A percentile compares a stretch with the other conserved stretches of the same genome.
phyloP scores from a whole-genome alignment of 2,113 vertebrate species.

The Parus major region DNA sequence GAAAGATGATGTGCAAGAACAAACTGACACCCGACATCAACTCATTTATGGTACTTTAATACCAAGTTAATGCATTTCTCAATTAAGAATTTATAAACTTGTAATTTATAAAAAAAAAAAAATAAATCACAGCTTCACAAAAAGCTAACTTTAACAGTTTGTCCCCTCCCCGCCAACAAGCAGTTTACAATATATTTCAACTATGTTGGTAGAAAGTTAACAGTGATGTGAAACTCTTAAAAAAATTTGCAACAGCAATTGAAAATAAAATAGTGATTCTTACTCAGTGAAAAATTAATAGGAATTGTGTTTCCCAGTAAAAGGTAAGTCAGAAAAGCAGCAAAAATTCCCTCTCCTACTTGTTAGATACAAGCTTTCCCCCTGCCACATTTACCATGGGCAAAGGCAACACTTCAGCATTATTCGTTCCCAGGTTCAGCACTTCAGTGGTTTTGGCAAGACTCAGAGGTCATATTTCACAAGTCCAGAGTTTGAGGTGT shows the following conservation, averaged over 20 bases:
- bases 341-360: neutral
- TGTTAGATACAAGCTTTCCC: neutral
- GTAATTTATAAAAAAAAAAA: conserved; percentile 63
- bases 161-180: conserved; percentile 40
- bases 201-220: conserved; percentile 70
- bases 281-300: conserved; percentile 40
- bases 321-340: conserved; percentile 51
- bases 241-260: conserved; percentile 59
- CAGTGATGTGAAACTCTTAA: conserved; percentile 49
- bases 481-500: neutral
- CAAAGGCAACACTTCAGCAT: conserved; percentile 6
- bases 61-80: conserved; percentile 56
- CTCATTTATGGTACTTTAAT: conserved; percentile 61
- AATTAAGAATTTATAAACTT: conserved; percentile 74
- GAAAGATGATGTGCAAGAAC: conserved; percentile 8
- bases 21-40: conserved; percentile 24
- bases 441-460: conserved; percentile 37
- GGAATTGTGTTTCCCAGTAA: conserved; percentile 26
- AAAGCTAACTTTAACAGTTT: conserved; percentile 67
- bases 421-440: neutral
- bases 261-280: conserved; percentile 58
- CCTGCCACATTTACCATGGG: neutral
- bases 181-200: conserved; percentile 65
- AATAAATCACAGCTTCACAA: conserved; percentile 65
- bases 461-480: neutral